Conservation (phyloP, 2,797 vertebrate genomes). For the Heterohyrax brucei region DNA sequence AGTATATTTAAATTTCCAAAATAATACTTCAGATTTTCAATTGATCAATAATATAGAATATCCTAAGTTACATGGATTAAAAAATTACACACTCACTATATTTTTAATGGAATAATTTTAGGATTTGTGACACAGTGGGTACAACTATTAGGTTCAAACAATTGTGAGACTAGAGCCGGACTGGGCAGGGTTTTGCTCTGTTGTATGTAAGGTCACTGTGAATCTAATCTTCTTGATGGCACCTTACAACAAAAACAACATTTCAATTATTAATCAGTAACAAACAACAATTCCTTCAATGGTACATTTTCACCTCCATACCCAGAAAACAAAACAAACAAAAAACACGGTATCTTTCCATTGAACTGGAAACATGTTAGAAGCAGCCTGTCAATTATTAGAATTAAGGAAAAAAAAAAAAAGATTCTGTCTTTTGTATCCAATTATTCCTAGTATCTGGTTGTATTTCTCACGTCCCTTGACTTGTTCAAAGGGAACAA, state of each 20-base stretch:
- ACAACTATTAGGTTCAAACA: no score
- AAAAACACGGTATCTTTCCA: neutral
- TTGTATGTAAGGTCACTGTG: no score
- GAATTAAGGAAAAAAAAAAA: slow-evolving; percentile 11
- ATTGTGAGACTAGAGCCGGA: no score
- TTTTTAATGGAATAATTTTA: neutral
- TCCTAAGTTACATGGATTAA: neutral
- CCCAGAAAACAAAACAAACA: neutral
- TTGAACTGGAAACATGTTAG: neutral
- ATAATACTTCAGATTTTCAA: neutral
- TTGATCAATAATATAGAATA: neutral
- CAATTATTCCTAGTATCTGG: neutral
- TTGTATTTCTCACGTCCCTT: neutral
- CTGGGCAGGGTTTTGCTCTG: no score
- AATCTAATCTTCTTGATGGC: no score
- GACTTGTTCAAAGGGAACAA: neutral
- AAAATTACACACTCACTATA: neutral
- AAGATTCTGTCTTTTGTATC: neutral
- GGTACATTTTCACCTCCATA: neutral
- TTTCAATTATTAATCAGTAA: neutral
- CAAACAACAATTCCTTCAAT: neutral
- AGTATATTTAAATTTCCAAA: slow-evolving; percentile 12
- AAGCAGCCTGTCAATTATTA: neutral
- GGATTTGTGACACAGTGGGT: neutral
- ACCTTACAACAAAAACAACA: no score